Evolutionary conservation across 2,888 invertebrate genomes (phyloP), one percentile per base, ranked within the genome.

Genomic region (Yponomeuta sedellus): DNA sequence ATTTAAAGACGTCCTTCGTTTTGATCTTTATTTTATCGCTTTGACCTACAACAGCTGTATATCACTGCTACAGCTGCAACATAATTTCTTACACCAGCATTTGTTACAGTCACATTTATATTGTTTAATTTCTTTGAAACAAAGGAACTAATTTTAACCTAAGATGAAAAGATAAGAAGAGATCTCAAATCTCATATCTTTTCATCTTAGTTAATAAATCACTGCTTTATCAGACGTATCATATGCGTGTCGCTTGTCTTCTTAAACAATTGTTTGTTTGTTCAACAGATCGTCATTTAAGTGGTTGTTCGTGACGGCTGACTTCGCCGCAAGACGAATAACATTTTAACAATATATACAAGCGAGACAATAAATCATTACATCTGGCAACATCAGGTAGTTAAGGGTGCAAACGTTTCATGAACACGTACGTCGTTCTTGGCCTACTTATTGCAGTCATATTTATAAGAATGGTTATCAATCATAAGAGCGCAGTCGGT

Each of bases 381-480:
- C 69, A 68, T 71, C 80, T 87, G 88, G 87, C 87, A 88, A 74
- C 74, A 74, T 70, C 68, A 70, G 70, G 76, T 74, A 73, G 77
- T 79, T 77, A 82, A 75, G 82, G 80, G 84, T 82, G 80, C 79
- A 79, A 83, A 82, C 82, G 71, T 85, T 80, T 86, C 82, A 85
- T 85, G 86, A 83, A 72, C 79, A 74, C 70, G 70, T 69, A 64
- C 69, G 66, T 67, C 70, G 81, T 69, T 83, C 88, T 88, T 90
- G 88, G 86, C 88, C 88, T 83, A 80, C 76, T 83, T 86, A 74
- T 74, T 72, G 68, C 68, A 79, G 74, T 81, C 81, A 83, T 85
- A 86, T 84, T 82, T 81, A 81, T 82, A 83, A 80, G 77, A 82
- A 76, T 77, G 74, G 77, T 76, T 69, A 87, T 88, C 85, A 82